These are phyloP conservation scores for Rhabditoides inermis DNA, from an alignment of 2,888 invertebrate species.

Conservation along the genomic window DNA sequence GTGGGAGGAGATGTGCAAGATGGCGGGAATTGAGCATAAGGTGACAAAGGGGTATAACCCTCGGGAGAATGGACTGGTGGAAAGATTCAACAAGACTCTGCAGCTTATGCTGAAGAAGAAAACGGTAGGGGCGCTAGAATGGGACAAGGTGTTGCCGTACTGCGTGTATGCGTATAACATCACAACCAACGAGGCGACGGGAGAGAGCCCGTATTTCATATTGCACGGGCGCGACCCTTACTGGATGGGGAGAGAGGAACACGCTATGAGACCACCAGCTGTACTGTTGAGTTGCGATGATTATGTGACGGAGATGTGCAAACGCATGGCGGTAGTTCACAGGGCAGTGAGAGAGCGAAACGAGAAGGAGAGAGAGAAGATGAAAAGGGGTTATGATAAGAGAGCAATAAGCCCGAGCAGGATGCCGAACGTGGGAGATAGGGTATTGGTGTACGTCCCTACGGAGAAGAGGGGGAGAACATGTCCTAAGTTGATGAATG, in stretches of 20 bases:
- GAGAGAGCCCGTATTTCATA: slow-evolving; percentile 13
- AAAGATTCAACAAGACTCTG: slow-evolving; percentile 17
- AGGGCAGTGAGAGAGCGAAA: slow-evolving; percentile 1
- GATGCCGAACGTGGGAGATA: slow-evolving; percentile 6
- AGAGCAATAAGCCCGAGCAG: slow-evolving; percentile 1
- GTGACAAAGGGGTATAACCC: slow-evolving; percentile 18
- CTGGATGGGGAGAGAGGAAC: background rate
- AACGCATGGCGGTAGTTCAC: background rate
- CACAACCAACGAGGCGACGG: slow-evolving; percentile 10
- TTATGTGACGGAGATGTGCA: slow-evolving; percentile 1
- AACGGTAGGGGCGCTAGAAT: slow-evolving; percentile 3
- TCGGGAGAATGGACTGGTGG: slow-evolving; percentile 18
- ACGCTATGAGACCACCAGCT: no score
- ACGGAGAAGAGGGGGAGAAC: slow-evolving; percentile 1
- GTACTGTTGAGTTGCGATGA: no score
- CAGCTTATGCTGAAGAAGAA: slow-evolving; percentile 11
- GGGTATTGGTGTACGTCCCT: slow-evolving; percentile 6
- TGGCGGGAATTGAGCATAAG: slow-evolving; percentile 3
- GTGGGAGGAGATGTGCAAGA: slow-evolving; percentile 6
- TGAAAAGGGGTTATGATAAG: slow-evolving; percentile 8
- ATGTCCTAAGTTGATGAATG: slow-evolving; percentile 4
- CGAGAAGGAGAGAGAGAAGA: slow-evolving; percentile 4
- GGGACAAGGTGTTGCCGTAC: slow-evolving; percentile 17
- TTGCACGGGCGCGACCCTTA: slow-evolving; percentile 12
- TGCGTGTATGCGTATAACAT: slow-evolving; percentile 20